phyloP scores from a whole-genome alignment of 2,888 invertebrate genomes.

The Pseudeuparius sepicola region DNA sequence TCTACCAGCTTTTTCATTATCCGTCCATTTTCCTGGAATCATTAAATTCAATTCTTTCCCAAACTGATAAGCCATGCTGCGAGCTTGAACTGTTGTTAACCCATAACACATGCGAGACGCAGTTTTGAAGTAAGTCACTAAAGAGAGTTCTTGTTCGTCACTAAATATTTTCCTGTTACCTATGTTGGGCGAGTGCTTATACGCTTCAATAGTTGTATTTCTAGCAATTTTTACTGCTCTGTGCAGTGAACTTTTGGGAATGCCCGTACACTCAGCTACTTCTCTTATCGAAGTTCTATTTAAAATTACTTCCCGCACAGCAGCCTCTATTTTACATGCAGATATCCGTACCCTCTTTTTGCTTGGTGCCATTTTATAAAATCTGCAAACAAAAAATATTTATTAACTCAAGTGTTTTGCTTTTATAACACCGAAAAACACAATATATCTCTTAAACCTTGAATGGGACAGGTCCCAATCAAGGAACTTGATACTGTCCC shows the following conservation, averaged over 20 bases:
- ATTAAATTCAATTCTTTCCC: constrained; percentile 2
- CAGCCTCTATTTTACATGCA: not conserved
- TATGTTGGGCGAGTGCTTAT: constrained; percentile 2
- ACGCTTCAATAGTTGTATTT: constrained; percentile 3
- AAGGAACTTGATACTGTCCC: no score
- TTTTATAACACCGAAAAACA: no score
- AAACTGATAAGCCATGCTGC: not conserved
- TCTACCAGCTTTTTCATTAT: constrained; percentile 2
- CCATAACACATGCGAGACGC: constrained; percentile 2
- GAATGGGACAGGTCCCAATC: no score
- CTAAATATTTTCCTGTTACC: constrained; percentile 1
- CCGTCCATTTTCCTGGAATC: constrained; percentile 3
- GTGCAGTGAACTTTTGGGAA: no score
- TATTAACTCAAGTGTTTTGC: no score
- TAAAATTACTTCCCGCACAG: constrained; percentile 1
- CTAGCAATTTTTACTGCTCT: constrained; percentile 2
- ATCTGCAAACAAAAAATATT: no score
- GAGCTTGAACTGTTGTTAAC: constrained; percentile 1
- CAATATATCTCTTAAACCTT: no score
- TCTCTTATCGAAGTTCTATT: constrained; percentile 2
- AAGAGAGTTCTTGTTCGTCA: constrained; percentile 1
- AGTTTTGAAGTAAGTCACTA: constrained; percentile 2
- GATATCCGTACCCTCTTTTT: no score
- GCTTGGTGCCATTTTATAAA: no score
- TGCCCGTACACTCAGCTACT: constrained; percentile 1